Conservation (phyloP, 2,888 invertebrate species). For the Lucinisca nassula region DNA sequence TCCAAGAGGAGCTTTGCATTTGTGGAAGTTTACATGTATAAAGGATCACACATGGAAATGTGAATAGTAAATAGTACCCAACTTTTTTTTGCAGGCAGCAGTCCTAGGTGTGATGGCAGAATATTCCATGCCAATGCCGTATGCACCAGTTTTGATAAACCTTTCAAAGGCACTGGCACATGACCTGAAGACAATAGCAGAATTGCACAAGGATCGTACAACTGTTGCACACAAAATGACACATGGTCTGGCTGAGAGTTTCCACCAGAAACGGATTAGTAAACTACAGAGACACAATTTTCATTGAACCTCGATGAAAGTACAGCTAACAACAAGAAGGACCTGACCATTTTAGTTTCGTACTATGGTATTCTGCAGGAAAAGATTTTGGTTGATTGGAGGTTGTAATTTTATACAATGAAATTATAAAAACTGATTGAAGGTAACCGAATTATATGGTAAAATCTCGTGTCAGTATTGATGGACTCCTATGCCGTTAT, state of each 20-base stretch:
- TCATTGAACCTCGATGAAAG: conserved; percentile 60
- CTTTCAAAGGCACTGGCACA: background rate
- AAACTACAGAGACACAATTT: background rate
- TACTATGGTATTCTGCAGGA: conserved; percentile 21
- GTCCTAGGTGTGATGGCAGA: background rate
- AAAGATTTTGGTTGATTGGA: conserved; percentile 38
- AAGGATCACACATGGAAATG: too few relatives aligned
- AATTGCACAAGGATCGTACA: conserved; percentile 17
- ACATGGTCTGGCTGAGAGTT: conserved; percentile 29
- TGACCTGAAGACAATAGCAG: background rate
- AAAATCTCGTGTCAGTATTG: conserved; percentile 66
- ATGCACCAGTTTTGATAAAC: background rate
- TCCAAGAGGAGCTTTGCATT: too few relatives aligned
- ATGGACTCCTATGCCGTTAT: conserved; percentile 74
- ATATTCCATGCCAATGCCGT: background rate
- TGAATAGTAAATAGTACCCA: too few relatives aligned
- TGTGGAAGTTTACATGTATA: too few relatives aligned
- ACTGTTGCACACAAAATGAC: conserved; percentile 55
- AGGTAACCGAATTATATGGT: conserved; percentile 64
- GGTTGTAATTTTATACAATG: conserved; percentile 54
- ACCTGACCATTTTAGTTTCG: conserved; percentile 54
- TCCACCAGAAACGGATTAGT: background rate
- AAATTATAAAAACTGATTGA: conserved; percentile 55
- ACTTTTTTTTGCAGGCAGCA: too few relatives aligned
- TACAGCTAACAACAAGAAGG: conserved; percentile 46